These are phyloP conservation scores for Spodoptera picta DNA, from an alignment of 2,888 invertebrate species.

Conservation along the genomic window DNA sequence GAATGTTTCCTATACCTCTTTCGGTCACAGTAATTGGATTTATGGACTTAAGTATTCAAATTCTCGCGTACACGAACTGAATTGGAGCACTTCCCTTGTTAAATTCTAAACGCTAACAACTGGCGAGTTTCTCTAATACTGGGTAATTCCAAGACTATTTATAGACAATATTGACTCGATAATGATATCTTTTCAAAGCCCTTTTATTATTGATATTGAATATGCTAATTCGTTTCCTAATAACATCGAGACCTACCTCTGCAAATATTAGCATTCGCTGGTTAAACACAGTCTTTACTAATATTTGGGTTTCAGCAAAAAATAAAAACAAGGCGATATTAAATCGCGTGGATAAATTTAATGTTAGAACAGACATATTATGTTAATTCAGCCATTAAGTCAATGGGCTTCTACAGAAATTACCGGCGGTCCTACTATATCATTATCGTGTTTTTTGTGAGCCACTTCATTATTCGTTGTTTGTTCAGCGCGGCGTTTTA, in stretches of 20 bases:
- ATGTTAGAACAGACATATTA: conserved; percentile 70
- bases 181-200: conserved; percentile 1
- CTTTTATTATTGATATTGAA: conserved; percentile 28
- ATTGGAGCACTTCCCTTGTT: conserved; percentile 63
- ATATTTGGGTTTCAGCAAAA: conserved; percentile 51
- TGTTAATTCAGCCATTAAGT: conserved; percentile 75
- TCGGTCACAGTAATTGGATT: conserved; percentile 71
- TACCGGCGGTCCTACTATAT: conserved; percentile 70
- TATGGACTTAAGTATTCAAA: conserved; percentile 66
- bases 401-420: conserved; percentile 75
- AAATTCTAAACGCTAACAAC: conserved; percentile 43
- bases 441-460: conserved; percentile 72
- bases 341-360: conserved; percentile 65
- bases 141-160: conserved; percentile 12
- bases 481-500: conserved; percentile 69
- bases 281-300: conserved; percentile 42
- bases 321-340: conserved; percentile 57
- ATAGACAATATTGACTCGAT: conserved; percentile 3
- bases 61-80: conserved; percentile 58
- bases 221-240: conserved; percentile 39
- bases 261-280: conserved; percentile 45
- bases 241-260: conserved; percentile 31
- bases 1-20: conserved; percentile 63
- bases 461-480: conserved; percentile 71
- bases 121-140: conserved; percentile 46